Conservation (phyloP, 2,797 vertebrate species). For the Amblyraja radiata region DNA sequence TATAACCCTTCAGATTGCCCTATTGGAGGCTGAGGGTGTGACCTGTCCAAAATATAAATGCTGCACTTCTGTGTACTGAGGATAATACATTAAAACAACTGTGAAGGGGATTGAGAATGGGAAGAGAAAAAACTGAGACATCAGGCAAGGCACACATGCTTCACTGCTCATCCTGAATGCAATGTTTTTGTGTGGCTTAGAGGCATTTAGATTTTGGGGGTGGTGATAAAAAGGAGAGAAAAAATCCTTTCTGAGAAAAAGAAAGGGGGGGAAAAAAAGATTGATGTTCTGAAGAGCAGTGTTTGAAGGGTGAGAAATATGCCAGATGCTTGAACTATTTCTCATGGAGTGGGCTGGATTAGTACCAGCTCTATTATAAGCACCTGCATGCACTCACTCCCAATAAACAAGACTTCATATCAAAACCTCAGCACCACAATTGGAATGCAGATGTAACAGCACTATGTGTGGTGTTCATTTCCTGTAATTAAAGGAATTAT, state of each 20-base stretch:
- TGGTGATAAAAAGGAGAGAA: neutral
- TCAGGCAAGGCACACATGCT: conserved; percentile 32
- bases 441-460: conserved; percentile 38
- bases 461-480: conserved; percentile 38
- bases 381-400: conserved; percentile 56
- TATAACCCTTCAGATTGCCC: neutral
- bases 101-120: conserved; percentile 29
- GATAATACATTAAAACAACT: conserved; percentile 35
- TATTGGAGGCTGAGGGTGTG: neutral
- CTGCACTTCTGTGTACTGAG: conserved; percentile 19
- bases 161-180: conserved; percentile 34
- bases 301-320: conserved; percentile 38
- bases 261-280: conserved; percentile 7
- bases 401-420: conserved; percentile 49
- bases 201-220: conserved; percentile 35
- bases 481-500: conserved; percentile 38
- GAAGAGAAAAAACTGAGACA: conserved; percentile 29
- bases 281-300: conserved; percentile 38
- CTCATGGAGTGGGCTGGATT: conserved; percentile 36
- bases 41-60: neutral
- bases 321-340: conserved; percentile 38
- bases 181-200: conserved; percentile 36
- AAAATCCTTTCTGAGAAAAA: neutral
- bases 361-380: conserved; percentile 43
- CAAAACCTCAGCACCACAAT: conserved; percentile 33